Evolutionary conservation across 37 sponge, comb jelly and placozoan genomes (phyloP).

Genomic region (Halisarca cf. caerulea): DNA sequence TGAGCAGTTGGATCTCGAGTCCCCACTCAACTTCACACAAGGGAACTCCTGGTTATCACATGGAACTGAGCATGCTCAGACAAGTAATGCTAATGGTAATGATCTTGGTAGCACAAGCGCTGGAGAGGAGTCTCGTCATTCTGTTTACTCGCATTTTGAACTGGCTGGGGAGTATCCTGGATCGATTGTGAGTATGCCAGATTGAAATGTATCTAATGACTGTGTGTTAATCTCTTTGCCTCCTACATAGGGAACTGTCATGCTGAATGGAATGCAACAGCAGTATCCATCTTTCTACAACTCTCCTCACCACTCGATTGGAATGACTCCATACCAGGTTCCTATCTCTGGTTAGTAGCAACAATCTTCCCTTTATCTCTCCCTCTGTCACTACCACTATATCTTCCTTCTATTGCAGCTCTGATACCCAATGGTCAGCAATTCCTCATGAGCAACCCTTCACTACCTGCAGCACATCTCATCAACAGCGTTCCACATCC

Average conservation of each 20-base stretch:
- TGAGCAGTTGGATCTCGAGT: too few relatives aligned
- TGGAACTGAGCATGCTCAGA: too few relatives aligned
- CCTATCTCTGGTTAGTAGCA: too few relatives aligned
- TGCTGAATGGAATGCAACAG: slow-evolving; percentile 15
- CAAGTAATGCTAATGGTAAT: background rate
- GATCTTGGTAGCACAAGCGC: background rate
- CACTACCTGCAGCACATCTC: background rate
- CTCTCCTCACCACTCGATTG: background rate
- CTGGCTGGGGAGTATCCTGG: background rate
- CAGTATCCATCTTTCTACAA: background rate
- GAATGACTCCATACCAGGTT: background rate
- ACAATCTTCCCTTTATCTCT: background rate
- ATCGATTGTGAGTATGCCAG: background rate
- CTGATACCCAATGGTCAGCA: background rate
- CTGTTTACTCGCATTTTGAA: background rate
- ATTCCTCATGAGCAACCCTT: background rate
- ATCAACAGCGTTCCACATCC: background rate
- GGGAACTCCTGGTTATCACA: too few relatives aligned
- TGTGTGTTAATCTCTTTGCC: too few relatives aligned
- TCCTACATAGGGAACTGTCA: too few relatives aligned
- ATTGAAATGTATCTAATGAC: too few relatives aligned
- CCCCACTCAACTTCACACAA: too few relatives aligned
- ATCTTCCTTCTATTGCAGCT: background rate
- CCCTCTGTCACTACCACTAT: background rate
- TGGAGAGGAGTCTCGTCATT: background rate